These are phyloP conservation scores for Nomada ruficornis DNA, from an alignment of 2,888 invertebrate species.

Conservation along the genomic window DNA sequence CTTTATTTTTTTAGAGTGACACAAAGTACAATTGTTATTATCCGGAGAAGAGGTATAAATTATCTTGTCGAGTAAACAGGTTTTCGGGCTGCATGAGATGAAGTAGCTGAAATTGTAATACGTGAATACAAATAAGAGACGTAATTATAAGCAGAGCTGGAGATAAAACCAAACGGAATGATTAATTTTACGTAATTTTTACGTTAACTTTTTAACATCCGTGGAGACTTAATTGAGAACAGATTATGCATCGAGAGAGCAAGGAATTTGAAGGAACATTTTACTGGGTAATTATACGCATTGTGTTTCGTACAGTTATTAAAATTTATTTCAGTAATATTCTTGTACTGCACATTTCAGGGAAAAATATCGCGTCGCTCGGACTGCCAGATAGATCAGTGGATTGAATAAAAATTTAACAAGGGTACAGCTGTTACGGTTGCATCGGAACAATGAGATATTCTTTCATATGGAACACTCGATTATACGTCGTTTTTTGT, in stretches of 20 bases:
- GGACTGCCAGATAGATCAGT: not conserved
- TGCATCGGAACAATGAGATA: not conserved
- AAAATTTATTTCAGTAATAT: too few relatives aligned
- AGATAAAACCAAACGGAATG: conserved; percentile 21
- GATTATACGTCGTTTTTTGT: conserved; percentile 19
- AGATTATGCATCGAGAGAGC: too few relatives aligned
- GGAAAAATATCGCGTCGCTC: not conserved
- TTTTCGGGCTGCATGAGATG: not conserved
- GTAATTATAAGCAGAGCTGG: not conserved
- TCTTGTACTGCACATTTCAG: too few relatives aligned
- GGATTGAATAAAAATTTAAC: not conserved
- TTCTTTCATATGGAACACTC: not conserved
- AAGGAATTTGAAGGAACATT: too few relatives aligned
- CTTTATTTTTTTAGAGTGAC: not conserved
- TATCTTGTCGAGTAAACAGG: not conserved
- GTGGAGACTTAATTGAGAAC: too few relatives aligned
- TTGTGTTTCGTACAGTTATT: too few relatives aligned
- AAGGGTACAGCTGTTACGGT: not conserved
- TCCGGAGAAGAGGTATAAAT: not conserved
- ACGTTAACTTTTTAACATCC: not conserved
- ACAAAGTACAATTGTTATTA: too few relatives aligned
- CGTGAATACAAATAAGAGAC: not conserved
- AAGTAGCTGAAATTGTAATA: not conserved
- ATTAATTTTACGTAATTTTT: conserved; percentile 19
- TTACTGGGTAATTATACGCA: too few relatives aligned